Percentiles rank a stretch among this genome's conserved stretches.
phyloP scores from a whole-genome alignment of 2,797 vertebrate genomes.

The Microchirus variegatus region DNA sequence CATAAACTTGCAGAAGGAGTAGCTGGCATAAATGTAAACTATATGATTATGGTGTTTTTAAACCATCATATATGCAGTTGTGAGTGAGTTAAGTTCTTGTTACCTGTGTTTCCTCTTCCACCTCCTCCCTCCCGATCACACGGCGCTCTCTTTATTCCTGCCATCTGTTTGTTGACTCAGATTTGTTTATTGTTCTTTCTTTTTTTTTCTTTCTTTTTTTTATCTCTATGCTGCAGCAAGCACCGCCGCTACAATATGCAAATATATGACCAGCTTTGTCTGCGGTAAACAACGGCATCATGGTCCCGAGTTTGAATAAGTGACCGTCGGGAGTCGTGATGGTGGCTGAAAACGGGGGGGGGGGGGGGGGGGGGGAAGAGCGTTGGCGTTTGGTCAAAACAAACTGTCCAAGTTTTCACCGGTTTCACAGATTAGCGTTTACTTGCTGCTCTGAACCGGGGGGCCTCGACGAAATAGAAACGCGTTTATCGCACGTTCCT shows the following conservation, averaged over 20 bases:
- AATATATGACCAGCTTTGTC: slow-evolving; percentile 67
- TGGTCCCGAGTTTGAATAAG: slow-evolving; percentile 44
- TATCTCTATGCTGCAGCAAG: slow-evolving; percentile 57
- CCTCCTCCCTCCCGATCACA: slow-evolving; percentile 47
- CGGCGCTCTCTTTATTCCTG: slow-evolving; percentile 47
- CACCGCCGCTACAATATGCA: slow-evolving; percentile 55
- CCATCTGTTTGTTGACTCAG: slow-evolving; percentile 71
- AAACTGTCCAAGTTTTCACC: too few species aligned
- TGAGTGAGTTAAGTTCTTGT: slow-evolving; percentile 18
- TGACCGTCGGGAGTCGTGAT: slow-evolving; percentile 31
- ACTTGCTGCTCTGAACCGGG: neutral
- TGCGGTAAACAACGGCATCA: slow-evolving; percentile 38
- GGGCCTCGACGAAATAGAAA: slow-evolving; percentile 16
- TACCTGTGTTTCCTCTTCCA: slow-evolving; percentile 42
- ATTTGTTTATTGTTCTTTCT: slow-evolving; percentile 66
- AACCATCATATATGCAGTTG: neutral
- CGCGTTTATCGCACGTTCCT: slow-evolving; percentile 8
- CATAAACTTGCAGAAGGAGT: neutral
- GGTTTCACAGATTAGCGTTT: neutral
- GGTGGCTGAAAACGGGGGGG: slow-evolving; percentile 1
- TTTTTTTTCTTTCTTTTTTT: slow-evolving; percentile 23
- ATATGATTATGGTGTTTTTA: neutral
- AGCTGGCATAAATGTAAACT: neutral
- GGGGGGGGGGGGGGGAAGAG: too few species aligned
- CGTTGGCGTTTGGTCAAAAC: neutral